phyloP scores from a whole-genome alignment of 1,140 invertebrate species.

The Aphidius gifuensis region DNA sequence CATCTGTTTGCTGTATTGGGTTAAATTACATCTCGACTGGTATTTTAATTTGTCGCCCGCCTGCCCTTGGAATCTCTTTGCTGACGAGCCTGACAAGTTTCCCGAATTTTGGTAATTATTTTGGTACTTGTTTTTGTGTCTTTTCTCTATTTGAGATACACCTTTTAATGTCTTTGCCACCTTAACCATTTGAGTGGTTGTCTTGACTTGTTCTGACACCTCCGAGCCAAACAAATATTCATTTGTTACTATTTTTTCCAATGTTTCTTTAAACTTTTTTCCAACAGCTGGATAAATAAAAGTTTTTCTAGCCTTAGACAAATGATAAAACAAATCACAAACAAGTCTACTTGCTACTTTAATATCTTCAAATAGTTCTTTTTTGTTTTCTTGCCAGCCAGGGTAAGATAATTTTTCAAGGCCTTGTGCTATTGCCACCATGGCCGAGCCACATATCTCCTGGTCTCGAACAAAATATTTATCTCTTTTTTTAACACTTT shows the following conservation, averaged over 20 bases:
- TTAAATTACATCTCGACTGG: slow-evolving; percentile 14
- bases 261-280: slow-evolving; percentile 9
- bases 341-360: slow-evolving; percentile 10
- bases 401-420: neutral
- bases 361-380: slow-evolving; percentile 2
- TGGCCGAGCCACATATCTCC: slow-evolving; percentile 13
- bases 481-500: slow-evolving; percentile 10
- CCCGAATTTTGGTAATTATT: slow-evolving; percentile 22
- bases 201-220: slow-evolving; percentile 15
- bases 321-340: neutral
- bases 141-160: neutral
- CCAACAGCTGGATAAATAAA: slow-evolving; percentile 13
- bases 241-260: slow-evolving; percentile 9
- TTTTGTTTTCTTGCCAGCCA: neutral
- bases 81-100: too few species aligned
- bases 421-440: slow-evolving; percentile 7
- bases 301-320: slow-evolving; percentile 13
- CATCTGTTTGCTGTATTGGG: slow-evolving; percentile 9
- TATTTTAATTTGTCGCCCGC: slow-evolving; percentile 15
- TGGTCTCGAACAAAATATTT: slow-evolving; percentile 6
- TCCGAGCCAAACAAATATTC: slow-evolving; percentile 17
- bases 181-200: slow-evolving; percentile 9
- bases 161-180: neutral
- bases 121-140: neutral
- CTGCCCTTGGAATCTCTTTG: slow-evolving; percentile 11